These are phyloP conservation scores for Pristionchus mayeri DNA, from an alignment of 2,888 invertebrate genomes.

Conservation along the genomic window DNA sequence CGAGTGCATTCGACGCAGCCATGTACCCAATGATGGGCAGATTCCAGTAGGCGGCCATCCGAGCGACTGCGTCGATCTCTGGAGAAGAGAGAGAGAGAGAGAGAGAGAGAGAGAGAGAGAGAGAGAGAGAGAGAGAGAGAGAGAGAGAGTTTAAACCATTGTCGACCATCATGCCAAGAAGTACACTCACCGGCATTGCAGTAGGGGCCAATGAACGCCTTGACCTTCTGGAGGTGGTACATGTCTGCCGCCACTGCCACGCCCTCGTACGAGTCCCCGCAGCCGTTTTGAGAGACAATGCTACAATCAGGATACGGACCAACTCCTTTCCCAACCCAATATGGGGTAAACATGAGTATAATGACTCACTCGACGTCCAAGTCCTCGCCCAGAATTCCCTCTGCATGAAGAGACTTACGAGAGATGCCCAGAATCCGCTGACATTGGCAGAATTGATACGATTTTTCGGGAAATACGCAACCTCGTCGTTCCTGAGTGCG, in stretches of 20 bases:
- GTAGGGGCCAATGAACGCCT: conserved; percentile 67
- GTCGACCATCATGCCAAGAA: no score
- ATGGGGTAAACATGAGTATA: no score
- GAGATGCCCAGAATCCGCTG: neutral
- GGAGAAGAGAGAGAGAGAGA: no score
- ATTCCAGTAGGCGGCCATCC: conserved; percentile 40
- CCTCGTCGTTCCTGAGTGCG: neutral
- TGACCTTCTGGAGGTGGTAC: conserved; percentile 67
- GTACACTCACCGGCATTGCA: conserved; percentile 60
- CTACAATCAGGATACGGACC: conserved; percentile 49
- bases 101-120: no score
- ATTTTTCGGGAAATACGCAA: neutral
- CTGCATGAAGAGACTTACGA: neutral
- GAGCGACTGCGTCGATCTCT: conserved; percentile 42
- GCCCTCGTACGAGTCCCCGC: conserved; percentile 64
- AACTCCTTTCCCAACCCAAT: neutral
- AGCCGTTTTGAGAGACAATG: conserved; percentile 59
- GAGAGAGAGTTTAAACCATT: no score
- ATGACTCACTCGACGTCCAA: neutral
- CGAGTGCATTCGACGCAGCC: conserved; percentile 2
- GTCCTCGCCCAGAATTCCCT: conserved; percentile 11
- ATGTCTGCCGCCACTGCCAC: conserved; percentile 66
- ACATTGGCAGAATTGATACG: no score
- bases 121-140: no score
- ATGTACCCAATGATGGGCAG: conserved; percentile 46